Evolutionary conservation across 2,797 vertebrate genomes (phyloP).

Genomic region (Xiphophorus birchmanni): DNA sequence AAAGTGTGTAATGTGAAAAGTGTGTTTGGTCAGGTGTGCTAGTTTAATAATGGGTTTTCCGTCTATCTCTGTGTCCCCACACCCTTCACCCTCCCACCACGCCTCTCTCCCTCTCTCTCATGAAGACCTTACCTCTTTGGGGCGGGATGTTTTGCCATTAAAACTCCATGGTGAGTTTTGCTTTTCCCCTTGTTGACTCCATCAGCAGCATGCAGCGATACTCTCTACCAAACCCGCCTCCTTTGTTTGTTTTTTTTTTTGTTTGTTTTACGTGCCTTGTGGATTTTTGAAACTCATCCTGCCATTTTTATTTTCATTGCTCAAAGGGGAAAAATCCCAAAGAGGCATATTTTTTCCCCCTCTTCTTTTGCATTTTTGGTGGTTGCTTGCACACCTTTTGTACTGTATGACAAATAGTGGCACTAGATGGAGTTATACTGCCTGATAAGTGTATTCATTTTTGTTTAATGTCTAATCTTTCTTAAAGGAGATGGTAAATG

Average conservation of each 20-base stretch:
- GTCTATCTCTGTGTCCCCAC: constrained; percentile 86
- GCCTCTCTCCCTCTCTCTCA: constrained; percentile 49
- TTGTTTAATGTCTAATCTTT: neutral
- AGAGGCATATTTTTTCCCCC: constrained; percentile 38
- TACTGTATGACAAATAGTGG: neutral
- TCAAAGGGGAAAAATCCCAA: constrained; percentile 20
- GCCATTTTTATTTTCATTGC: constrained; percentile 39
- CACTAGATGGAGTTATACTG: neutral
- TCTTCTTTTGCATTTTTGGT: constrained; percentile 27
- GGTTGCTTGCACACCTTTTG: constrained; percentile 26
- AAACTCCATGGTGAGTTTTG: constrained; percentile 99
- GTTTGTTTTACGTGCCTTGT: constrained; percentile 38
- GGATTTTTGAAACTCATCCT: constrained; percentile 55
- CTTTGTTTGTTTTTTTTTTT: constrained; percentile 46
- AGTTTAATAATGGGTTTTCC: constrained; percentile 88
- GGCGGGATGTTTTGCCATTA: constrained; percentile 99
- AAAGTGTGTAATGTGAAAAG: constrained; percentile 72
- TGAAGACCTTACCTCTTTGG: constrained; percentile 99
- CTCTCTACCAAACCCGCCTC: constrained; percentile 55
- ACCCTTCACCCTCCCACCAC: constrained; percentile 7
- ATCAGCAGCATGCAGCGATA: constrained; percentile 87
- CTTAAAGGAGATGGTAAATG: neutral
- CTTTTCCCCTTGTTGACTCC: constrained; percentile 60
- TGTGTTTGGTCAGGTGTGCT: constrained; percentile 73
- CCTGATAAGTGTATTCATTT: neutral